Conservation (phyloP, 1,140 invertebrate species). For the Magallana ariakensis region DNA sequence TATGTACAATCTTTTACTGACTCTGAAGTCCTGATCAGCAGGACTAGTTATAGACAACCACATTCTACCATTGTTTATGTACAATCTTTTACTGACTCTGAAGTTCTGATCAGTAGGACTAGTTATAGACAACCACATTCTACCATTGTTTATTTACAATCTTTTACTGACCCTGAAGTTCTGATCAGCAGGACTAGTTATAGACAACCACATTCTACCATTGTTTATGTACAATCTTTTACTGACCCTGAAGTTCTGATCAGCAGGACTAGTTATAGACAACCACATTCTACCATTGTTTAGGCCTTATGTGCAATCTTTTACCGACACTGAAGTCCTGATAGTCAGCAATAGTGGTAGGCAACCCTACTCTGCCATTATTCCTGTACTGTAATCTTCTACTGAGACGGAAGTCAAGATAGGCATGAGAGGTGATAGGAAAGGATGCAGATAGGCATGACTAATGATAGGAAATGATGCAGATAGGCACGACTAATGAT, state of each 20-base stretch:
- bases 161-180: neutral
- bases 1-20: conserved; percentile 11
- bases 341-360: too few species aligned
- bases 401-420: neutral
- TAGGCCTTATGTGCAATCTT: conserved; percentile 21
- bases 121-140: conserved; percentile 8
- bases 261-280: too few species aligned
- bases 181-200: too few species aligned
- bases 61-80: neutral
- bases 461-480: too few species aligned
- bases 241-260: neutral
- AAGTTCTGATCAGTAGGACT: too few species aligned
- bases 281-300: neutral
- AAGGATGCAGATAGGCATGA: too few species aligned
- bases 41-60: conserved; percentile 28
- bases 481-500: too few species aligned
- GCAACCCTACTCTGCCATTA: neutral
- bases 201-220: conserved; percentile 1
- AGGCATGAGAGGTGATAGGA: too few species aligned
- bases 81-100: neutral
- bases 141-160: conserved; percentile 7
- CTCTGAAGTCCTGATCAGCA: too few species aligned
- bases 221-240: conserved; percentile 18
- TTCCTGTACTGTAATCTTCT: conserved; percentile 12
- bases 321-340: neutral